phyloP scores from a whole-genome alignment of 2,113 vertebrate genomes.

The Hippoglossus stenolepis region DNA sequence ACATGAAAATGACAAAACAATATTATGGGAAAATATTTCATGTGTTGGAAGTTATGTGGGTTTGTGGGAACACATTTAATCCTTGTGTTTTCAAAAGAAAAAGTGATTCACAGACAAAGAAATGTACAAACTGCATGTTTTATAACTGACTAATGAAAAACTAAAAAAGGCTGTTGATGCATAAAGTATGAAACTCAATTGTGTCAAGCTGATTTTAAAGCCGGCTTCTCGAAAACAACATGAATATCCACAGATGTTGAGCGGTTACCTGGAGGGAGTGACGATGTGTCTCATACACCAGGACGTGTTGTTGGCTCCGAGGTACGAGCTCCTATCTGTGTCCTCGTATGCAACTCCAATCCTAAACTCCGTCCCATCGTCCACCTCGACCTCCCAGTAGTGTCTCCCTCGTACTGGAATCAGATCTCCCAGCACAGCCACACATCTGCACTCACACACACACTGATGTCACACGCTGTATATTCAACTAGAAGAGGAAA shows the following conservation, averaged over 20 bases:
- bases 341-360: slow-evolving; percentile 90
- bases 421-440: slow-evolving; percentile 90
- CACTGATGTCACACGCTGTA: neutral
- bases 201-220: too few species aligned
- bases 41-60: neutral
- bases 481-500: neutral
- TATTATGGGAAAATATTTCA: neutral
- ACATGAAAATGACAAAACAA: neutral
- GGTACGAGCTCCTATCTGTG: slow-evolving; percentile 85
- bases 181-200: too few species aligned
- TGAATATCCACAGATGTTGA: neutral
- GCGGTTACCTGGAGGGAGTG: slow-evolving; percentile 85
- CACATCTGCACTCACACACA: slow-evolving; percentile 81
- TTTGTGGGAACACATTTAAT: neutral
- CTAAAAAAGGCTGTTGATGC: too few species aligned
- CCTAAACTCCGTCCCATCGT: slow-evolving; percentile 86
- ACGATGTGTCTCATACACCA: slow-evolving; percentile 94
- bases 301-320: slow-evolving; percentile 87
- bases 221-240: too few species aligned
- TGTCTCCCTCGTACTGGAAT: slow-evolving; percentile 89
- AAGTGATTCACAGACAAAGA: too few species aligned
- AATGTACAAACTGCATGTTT: too few species aligned
- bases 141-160: too few species aligned
- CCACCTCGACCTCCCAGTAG: slow-evolving; percentile 94
- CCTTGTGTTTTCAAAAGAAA: neutral